These are phyloP conservation scores for Stegastes partitus DNA, from an alignment of 2,113 vertebrate genomes.

Conservation along the genomic window DNA sequence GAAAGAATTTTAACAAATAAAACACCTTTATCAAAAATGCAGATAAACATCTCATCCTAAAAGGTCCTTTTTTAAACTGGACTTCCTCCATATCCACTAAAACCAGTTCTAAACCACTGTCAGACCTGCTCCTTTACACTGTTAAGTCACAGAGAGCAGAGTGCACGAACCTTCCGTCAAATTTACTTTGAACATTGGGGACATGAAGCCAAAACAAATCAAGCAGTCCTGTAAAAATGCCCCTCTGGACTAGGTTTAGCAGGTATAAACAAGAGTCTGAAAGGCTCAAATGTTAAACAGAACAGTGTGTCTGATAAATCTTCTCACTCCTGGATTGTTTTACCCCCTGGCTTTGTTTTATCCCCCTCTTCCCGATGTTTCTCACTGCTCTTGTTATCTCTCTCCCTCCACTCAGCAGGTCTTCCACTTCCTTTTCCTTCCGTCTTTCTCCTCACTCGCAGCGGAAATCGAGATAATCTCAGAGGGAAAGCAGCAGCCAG, in stretches of 20 bases:
- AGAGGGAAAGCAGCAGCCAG: conserved; percentile 20
- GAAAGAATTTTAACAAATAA: too few species aligned
- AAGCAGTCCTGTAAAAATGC: conserved; percentile 30
- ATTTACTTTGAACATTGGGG: conserved; percentile 43
- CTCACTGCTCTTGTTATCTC: conserved; percentile 1
- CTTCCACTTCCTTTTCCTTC: conserved; percentile 43
- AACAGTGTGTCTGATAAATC: conserved; percentile 51
- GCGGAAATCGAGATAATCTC: conserved; percentile 18
- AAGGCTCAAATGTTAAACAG: conserved; percentile 45
- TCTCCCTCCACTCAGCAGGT: conserved; percentile 13
- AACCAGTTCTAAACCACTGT: conserved; percentile 21
- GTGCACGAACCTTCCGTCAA: conserved; percentile 33
- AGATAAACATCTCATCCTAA: too few species aligned
- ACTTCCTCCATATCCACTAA: conserved; percentile 7
- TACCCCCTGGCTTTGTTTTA: conserved; percentile 19
- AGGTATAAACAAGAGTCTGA: conserved; percentile 60
- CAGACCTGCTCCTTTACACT: background rate
- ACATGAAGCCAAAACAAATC: conserved; percentile 59
- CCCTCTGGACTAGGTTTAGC: conserved; percentile 22
- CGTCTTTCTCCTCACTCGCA: conserved; percentile 7
- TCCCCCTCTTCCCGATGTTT: background rate
- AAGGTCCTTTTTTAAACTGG: too few species aligned
- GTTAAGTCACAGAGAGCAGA: conserved; percentile 29
- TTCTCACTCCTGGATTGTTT: conserved; percentile 30
- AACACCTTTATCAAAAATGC: too few species aligned